phyloP scores from a whole-genome alignment of 2,113 vertebrate genomes.

The Nothoprocta pentlandii region DNA sequence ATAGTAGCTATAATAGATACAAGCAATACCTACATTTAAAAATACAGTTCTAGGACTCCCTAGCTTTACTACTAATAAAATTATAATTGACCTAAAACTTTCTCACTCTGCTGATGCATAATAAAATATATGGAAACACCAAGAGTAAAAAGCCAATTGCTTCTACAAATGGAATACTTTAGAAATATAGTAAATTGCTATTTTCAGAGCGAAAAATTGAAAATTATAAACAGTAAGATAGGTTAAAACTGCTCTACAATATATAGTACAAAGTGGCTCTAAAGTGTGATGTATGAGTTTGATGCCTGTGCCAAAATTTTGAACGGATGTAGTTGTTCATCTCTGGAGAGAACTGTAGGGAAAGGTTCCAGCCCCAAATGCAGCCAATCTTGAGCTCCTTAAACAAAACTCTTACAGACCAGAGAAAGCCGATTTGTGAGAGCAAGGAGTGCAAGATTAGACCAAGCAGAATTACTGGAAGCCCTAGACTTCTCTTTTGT shows the following conservation, averaged over 20 bases:
- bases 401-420: not conserved
- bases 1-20: slow-evolving; percentile 75
- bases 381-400: slow-evolving; percentile 40
- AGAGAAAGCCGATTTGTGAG: slow-evolving; percentile 40
- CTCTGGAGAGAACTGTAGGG: slow-evolving; percentile 57
- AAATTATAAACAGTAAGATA: slow-evolving; percentile 72
- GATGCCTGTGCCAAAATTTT: slow-evolving; percentile 50
- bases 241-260: slow-evolving; percentile 69
- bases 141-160: slow-evolving; percentile 76
- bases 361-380: slow-evolving; percentile 14
- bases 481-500: slow-evolving; percentile 62
- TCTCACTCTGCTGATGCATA: slow-evolving; percentile 65
- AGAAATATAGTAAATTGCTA: slow-evolving; percentile 73
- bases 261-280: slow-evolving; percentile 51
- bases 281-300: not conserved
- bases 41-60: slow-evolving; percentile 73
- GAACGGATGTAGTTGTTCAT: slow-evolving; percentile 67
- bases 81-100: slow-evolving; percentile 73
- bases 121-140: slow-evolving; percentile 76
- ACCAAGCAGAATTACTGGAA: slow-evolving; percentile 60
- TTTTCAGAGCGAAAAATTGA: slow-evolving; percentile 59
- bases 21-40: slow-evolving; percentile 77
- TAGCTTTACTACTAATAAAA: slow-evolving; percentile 74
- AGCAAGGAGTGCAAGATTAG: slow-evolving; percentile 61
- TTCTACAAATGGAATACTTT: slow-evolving; percentile 73